Percentiles rank a stretch among this genome's conserved stretches.
Conservation (phyloP, 2,888 invertebrate genomes). For the Stenurella melanura region DNA sequence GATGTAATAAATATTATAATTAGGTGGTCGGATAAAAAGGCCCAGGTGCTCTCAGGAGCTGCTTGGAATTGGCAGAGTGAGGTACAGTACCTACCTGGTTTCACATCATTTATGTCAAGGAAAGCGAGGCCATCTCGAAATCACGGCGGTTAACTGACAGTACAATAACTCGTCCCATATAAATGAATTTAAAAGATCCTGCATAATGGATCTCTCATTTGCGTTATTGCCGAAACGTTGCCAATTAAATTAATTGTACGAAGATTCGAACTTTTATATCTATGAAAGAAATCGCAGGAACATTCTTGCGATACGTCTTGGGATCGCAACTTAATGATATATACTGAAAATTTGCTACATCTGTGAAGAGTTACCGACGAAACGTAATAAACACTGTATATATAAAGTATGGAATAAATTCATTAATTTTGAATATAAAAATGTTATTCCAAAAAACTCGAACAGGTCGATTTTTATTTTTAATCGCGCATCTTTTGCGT, state of each 20-base stretch:
- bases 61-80: slow-evolving; percentile 42
- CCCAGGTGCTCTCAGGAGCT: slow-evolving; percentile 31
- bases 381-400: too few species aligned
- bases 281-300: not conserved
- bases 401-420: too few species aligned
- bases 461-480: too few species aligned
- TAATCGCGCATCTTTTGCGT: too few species aligned
- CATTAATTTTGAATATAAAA: too few species aligned
- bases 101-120: slow-evolving; percentile 53
- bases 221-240: slow-evolving; percentile 21
- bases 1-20: slow-evolving; percentile 42
- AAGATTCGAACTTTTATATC: not conserved
- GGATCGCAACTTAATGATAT: too few species aligned
- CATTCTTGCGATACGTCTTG: not conserved
- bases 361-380: too few species aligned
- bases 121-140: slow-evolving; percentile 47
- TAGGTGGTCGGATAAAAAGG: slow-evolving; percentile 30
- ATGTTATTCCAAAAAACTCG: too few species aligned
- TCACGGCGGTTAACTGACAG: slow-evolving; percentile 54
- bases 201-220: slow-evolving; percentile 16
- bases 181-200: slow-evolving; percentile 24
- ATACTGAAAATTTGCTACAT: too few species aligned
- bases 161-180: slow-evolving; percentile 51
- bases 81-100: slow-evolving; percentile 48
- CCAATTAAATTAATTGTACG: slow-evolving; percentile 30